These are phyloP conservation scores for Lophochroa leadbeateri DNA, from an alignment of 2,113 vertebrate species.

Conservation along the genomic window DNA sequence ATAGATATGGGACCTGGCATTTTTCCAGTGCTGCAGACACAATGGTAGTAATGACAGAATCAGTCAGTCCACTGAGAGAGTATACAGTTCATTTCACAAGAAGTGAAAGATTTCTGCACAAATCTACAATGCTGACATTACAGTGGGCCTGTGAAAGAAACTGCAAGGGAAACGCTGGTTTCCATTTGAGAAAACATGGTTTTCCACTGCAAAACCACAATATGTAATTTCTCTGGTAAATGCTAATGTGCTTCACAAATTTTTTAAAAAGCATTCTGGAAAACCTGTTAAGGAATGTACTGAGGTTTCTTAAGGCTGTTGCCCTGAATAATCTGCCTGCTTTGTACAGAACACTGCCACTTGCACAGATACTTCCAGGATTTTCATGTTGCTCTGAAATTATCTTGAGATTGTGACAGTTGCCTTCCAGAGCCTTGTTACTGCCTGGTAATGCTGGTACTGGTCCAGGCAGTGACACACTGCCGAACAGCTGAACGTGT, in stretches of 20 bases:
- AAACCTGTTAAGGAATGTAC: neutral
- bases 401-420: neutral
- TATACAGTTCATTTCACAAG: conserved; percentile 6
- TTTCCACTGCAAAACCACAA: neutral
- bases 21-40: conserved; percentile 27
- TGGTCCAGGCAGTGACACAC: neutral
- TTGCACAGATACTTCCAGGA: neutral
- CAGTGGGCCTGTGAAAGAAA: neutral
- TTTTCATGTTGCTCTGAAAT: conserved; percentile 27
- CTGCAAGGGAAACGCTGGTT: neutral
- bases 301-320: neutral
- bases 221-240: neutral
- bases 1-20: conserved; percentile 11
- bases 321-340: neutral
- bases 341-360: neutral
- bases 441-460: neutral
- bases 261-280: neutral
- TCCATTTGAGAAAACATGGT: neutral
- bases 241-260: neutral
- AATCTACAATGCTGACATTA: neutral
- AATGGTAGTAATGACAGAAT: conserved; percentile 19
- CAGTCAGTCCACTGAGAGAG: neutral
- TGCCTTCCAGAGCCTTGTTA: neutral
- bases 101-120: conserved; percentile 12
- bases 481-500: neutral